Evolutionary conservation across 2,113 vertebrate species (phyloP).

Genomic region (Lutjanus erythropterus): DNA sequence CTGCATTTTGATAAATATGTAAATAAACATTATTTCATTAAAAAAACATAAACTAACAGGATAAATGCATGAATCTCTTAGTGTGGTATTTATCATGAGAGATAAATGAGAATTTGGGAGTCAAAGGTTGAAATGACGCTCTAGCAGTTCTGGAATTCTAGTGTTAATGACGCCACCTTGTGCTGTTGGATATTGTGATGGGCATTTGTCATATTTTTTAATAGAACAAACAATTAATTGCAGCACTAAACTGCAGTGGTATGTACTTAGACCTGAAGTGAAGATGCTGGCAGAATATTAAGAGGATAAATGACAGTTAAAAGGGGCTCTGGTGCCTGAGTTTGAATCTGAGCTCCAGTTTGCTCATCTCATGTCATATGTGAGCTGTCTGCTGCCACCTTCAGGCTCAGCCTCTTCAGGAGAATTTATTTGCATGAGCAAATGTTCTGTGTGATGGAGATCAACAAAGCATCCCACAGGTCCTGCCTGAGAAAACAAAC

Average conservation of each 20-base stretch:
- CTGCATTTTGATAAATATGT: too few relatives aligned
- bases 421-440: neutral
- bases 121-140: too few relatives aligned
- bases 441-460: conserved; percentile 14
- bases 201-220: neutral
- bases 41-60: too few relatives aligned
- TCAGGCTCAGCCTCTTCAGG: conserved; percentile 3
- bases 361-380: neutral
- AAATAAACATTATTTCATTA: too few relatives aligned
- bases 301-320: neutral
- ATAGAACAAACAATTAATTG: neutral
- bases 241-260: neutral
- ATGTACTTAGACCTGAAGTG: neutral
- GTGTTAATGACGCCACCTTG: neutral
- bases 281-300: neutral
- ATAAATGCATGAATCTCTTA: too few relatives aligned
- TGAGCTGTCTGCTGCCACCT: neutral
- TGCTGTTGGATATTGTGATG: neutral
- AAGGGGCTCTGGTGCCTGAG: neutral
- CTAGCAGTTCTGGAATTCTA: too few relatives aligned
- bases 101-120: too few relatives aligned
- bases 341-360: neutral
- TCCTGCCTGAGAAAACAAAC: conserved; percentile 21
- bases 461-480: conserved; percentile 9
- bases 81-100: too few relatives aligned